phyloP scores from a whole-genome alignment of 2,888 invertebrate genomes.

The Chrysolina haemoptera region DNA sequence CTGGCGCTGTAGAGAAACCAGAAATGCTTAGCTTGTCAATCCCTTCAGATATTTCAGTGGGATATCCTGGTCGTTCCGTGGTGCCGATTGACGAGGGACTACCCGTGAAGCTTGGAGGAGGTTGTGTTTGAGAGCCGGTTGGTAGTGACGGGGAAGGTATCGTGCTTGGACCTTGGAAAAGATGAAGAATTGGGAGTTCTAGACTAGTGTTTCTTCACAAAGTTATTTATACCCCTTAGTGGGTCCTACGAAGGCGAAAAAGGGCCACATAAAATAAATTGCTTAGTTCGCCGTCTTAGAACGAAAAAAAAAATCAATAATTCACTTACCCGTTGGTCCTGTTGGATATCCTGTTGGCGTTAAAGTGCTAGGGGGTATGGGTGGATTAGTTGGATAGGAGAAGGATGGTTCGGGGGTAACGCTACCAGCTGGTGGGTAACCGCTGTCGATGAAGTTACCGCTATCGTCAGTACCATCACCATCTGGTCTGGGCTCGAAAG shows the following conservation, averaged over 20 bases:
- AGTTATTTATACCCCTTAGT: background rate
- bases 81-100: background rate
- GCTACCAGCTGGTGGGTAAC: constrained; percentile 64
- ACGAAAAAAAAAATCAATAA: background rate
- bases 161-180: constrained; percentile 23
- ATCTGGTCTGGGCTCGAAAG: constrained; percentile 73
- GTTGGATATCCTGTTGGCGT: constrained; percentile 42
- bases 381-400: constrained; percentile 49
- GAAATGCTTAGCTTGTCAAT: constrained; percentile 23
- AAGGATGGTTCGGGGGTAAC: constrained; percentile 66
- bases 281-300: background rate
- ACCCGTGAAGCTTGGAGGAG: constrained; percentile 13
- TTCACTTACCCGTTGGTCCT: constrained; percentile 29
- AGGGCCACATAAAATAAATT: background rate
- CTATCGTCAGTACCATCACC: constrained; percentile 41
- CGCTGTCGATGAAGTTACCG: constrained; percentile 54
- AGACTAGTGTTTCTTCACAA: background rate
- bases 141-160: constrained; percentile 19
- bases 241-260: background rate
- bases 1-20: background rate
- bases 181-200: background rate
- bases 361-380: constrained; percentile 29
- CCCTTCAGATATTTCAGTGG: constrained; percentile 25
- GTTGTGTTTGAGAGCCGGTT: constrained; percentile 37
- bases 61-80: constrained; percentile 40